Conservation (phyloP, 2,888 invertebrate genomes). For the Epirrhoe tristata region DNA sequence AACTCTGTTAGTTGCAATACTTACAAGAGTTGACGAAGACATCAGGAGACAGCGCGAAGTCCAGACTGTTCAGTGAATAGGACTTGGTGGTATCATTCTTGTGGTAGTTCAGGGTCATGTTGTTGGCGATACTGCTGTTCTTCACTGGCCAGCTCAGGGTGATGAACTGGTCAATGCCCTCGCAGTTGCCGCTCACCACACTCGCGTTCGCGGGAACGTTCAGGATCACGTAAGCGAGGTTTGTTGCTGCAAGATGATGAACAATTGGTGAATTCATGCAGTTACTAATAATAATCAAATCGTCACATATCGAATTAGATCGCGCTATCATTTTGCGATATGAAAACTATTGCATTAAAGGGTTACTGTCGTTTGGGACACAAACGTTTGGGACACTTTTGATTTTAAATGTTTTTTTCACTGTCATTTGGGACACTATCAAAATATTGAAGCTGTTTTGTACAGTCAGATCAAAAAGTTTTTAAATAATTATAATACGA, state of each 20-base stretch:
- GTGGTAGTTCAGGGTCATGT: constrained; percentile 61
- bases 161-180: constrained; percentile 58
- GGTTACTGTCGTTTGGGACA: no score
- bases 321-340: no score
- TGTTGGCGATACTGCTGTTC: constrained; percentile 51
- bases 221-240: constrained; percentile 53
- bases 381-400: no score
- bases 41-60: constrained; percentile 66
- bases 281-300: no score
- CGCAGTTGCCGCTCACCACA: constrained; percentile 63
- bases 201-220: constrained; percentile 68
- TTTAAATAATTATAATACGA: no score
- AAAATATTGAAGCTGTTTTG: no score
- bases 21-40: constrained; percentile 74
- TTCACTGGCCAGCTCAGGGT: constrained; percentile 55
- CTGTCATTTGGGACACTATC: no score
- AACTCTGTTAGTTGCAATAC: constrained; percentile 42
- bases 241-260: constrained; percentile 52
- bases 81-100: constrained; percentile 65
- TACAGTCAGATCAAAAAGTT: no score
- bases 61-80: constrained; percentile 63
- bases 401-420: no score
- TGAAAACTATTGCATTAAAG: no score
- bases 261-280: not conserved
- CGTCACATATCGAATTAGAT: no score